A percentile compares a stretch with the other conserved stretches of the same genome.
phyloP scores from a whole-genome alignment of 1,140 invertebrate species.

The Gerris buenoi region DNA sequence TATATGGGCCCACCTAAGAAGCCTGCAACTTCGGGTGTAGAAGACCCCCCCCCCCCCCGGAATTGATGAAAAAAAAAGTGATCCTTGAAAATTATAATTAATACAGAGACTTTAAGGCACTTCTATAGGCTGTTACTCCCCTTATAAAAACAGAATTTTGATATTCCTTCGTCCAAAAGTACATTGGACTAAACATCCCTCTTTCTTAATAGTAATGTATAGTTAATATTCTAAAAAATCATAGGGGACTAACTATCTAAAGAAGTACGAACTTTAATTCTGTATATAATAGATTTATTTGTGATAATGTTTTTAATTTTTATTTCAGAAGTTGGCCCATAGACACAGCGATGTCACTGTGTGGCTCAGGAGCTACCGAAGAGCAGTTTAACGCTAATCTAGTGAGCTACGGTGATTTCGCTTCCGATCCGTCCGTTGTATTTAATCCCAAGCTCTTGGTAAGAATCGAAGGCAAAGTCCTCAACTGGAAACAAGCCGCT shows the following conservation, averaged over 20 bases:
- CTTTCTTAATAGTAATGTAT: neutral
- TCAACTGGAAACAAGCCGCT: slow-evolving; percentile 74
- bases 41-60: no score
- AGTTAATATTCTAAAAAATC: neutral
- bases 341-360: slow-evolving; percentile 60
- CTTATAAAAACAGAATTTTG: no score
- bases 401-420: slow-evolving; percentile 70
- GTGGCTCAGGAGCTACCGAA: slow-evolving; percentile 41
- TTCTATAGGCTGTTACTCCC: no score
- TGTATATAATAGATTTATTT: neutral
- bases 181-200: no score
- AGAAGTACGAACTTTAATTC: neutral
- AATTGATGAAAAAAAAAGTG: no score
- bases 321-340: slow-evolving; percentile 28
- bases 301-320: neutral
- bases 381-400: slow-evolving; percentile 59
- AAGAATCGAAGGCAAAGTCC: slow-evolving; percentile 70
- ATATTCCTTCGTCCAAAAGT: no score
- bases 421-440: slow-evolving; percentile 58
- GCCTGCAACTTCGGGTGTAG: no score
- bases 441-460: slow-evolving; percentile 69
- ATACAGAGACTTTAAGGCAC: no score
- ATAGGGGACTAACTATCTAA: no score
- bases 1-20: no score
- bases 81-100: no score